Base-by-base conservation (phyloP, 2,888 invertebrate species). In the Tipula confusa region DNA sequence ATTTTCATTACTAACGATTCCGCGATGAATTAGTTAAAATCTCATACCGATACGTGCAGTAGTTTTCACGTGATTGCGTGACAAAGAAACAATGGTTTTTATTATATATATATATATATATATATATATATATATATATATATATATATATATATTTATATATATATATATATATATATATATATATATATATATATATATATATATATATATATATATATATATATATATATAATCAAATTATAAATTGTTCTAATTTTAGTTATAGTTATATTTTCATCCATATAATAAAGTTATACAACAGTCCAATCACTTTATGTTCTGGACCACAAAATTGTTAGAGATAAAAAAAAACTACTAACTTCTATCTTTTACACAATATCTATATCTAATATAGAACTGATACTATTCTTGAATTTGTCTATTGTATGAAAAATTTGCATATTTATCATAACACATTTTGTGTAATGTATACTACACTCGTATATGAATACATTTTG, bases 401-500 rank as follows among this genome's bases (percentile, higher is more conserved):
- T 64, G 64, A 64, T 64, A 64, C 64, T 64, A 9, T 64, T 64
- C 64, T 64, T 64, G 64, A 64, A 24, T 64, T 24, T 64, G 64
- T 64, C 64, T 64, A 64, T 64, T 64, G 64, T 24, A 64, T 64
- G 64, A 64, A 64, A 64, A 64, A 64, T 64, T 64, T 64, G 64
- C 64, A 64, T 64, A 64, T 64, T 64, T 64, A 64, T 64, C 64
- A 64, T 64, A 64, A 64, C 64, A 64, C 64, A 64, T 64, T 64
- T 64, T 64, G 9, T 64, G 64, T 64, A 64, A 64, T 43, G 43
- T 43, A 43, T n/a, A n/a, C n/a, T 43, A 43, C 43, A 43, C 43
- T 64, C 24, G 64, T 18, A 64, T 64, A 18, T 64, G 2, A 2
- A 36, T 36, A 36, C 36, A 36, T 64, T 64, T 11, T 64, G 64